These are phyloP conservation scores for Lytechinus variegatus DNA, from an alignment of 35 echinoderm and acorn worm genomes.

Conservation along the genomic window DNA sequence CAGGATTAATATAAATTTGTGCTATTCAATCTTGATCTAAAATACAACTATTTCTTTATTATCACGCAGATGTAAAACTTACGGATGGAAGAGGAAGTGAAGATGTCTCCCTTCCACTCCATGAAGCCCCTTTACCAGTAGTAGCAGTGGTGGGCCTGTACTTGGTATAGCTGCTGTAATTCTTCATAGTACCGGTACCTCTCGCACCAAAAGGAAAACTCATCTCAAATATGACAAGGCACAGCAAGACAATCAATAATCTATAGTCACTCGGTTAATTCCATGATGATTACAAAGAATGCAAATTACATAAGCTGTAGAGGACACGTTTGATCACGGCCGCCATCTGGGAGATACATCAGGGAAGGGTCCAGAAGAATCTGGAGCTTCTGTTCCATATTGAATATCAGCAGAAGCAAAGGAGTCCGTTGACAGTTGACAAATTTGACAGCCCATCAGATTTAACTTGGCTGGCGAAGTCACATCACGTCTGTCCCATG, in stretches of 20 bases:
- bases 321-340: neutral
- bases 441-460: neutral
- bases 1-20: too few species aligned
- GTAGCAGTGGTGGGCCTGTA: neutral
- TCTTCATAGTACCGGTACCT: neutral
- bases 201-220: conserved; percentile 1
- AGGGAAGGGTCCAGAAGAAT: neutral
- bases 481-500: conserved; percentile 8
- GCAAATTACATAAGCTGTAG: neutral
- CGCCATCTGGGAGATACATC: neutral
- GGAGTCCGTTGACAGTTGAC: neutral
- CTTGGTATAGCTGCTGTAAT: conserved; percentile 28
- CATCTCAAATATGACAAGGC: neutral
- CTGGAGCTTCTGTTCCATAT: neutral
- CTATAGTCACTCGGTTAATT: neutral
- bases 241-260: neutral
- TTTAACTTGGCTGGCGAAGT: neutral
- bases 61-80: neutral
- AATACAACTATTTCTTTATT: too few species aligned
- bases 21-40: too few species aligned
- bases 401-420: neutral
- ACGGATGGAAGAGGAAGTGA: conserved; percentile 22
- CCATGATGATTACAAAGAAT: neutral
- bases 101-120: neutral
- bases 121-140: conserved; percentile 14